phyloP scores from a whole-genome alignment of 2,113 vertebrate genomes.

The Mungos mungo region DNA sequence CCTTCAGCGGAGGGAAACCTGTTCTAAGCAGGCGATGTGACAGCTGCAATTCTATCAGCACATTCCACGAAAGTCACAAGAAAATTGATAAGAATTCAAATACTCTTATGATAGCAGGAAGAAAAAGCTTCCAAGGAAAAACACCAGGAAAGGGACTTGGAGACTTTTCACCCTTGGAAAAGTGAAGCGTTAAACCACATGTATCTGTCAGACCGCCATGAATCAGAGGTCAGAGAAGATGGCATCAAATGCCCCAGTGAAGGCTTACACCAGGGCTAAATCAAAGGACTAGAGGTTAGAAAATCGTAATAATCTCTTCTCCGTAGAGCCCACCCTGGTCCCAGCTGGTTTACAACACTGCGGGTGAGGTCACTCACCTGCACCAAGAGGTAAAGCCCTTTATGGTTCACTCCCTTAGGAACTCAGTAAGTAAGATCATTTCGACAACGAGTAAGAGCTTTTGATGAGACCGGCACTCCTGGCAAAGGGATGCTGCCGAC shows the following conservation, averaged over 20 bases:
- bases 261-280: neutral
- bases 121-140: conserved; percentile 26
- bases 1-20: conserved; percentile 65
- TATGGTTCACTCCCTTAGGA: neutral
- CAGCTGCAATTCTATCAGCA: conserved; percentile 67
- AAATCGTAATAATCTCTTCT: neutral
- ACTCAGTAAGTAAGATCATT: conserved; percentile 16
- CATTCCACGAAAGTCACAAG: conserved; percentile 66
- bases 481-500: neutral
- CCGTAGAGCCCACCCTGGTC: neutral
- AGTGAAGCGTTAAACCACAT: neutral
- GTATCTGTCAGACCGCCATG: neutral
- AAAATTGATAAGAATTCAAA: conserved; percentile 40
- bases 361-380: neutral
- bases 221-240: neutral
- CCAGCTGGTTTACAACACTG: neutral
- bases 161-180: neutral
- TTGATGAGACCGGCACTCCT: neutral
- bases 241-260: neutral
- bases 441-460: neutral
- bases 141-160: neutral
- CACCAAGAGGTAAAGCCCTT: neutral
- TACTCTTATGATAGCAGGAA: neutral
- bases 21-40: conserved; percentile 37
- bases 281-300: neutral